Evolutionary conservation across 2,797 vertebrate genomes (phyloP).

Genomic region (Acestrorhynchus altus): DNA sequence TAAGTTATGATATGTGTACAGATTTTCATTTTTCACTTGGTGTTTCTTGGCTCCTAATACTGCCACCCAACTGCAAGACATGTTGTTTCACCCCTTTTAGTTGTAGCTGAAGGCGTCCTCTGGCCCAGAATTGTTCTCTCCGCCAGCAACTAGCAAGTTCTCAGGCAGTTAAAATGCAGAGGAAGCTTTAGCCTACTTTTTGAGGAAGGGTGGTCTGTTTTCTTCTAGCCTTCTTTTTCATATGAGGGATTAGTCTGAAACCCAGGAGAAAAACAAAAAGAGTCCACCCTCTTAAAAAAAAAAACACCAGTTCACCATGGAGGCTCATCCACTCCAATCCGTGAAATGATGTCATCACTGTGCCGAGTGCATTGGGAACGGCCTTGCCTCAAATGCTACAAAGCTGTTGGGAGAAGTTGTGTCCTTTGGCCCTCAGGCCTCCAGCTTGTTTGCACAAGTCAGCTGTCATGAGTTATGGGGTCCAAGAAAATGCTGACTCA

Average conservation of each 20-base stretch:
- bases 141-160: background rate
- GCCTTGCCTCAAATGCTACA: constrained; percentile 13
- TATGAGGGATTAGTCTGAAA: constrained; percentile 8
- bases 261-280: constrained; percentile 10
- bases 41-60: background rate
- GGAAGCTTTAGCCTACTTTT: constrained; percentile 23
- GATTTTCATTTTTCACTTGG: too few species aligned
- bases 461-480: constrained; percentile 40
- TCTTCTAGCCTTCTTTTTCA: constrained; percentile 5
- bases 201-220: constrained; percentile 7
- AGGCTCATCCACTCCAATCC: background rate
- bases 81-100: background rate
- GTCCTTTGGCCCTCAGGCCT: constrained; percentile 51
- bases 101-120: constrained; percentile 15
- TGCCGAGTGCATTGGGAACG: constrained; percentile 24
- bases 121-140: constrained; percentile 17
- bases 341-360: constrained; percentile 18
- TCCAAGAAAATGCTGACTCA: constrained; percentile 39
- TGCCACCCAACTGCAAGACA: background rate
- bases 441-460: constrained; percentile 55
- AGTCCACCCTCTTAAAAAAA: background rate
- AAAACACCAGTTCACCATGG: background rate
- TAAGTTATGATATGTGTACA: too few species aligned
- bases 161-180: constrained; percentile 14
- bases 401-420: constrained; percentile 25